Base-by-base conservation (phyloP, 2,888 invertebrate species). In the Synergus japonicus region DNA sequence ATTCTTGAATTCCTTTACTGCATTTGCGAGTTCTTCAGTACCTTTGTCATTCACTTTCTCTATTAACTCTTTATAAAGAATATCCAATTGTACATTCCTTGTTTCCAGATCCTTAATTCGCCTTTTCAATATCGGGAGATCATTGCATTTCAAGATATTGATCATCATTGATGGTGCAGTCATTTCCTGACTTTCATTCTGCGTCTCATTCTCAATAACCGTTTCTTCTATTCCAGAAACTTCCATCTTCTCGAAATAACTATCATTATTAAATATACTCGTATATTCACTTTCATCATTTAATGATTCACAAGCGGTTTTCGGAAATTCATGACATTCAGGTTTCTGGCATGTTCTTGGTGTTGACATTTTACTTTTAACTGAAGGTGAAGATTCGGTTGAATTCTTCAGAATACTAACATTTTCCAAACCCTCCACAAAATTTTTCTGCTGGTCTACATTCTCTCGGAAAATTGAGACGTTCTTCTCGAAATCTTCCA, bases 181-280 rank as follows among this genome's bases (percentile, higher is more conserved):
- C 12, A 73, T 37, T 1, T 73, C 73, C 2, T 73, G 73, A 10
- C 22, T 73, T 54, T 73, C 73, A 54, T 73, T 73, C n/a, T 69
- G 69, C 9, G 49, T 49, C 37, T 54, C 54, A 15, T 41, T 73
- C n/a, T 54, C 73, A 2, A 7, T n/a, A 12, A 73, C 29, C 9
- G 54, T 37, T 29, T 43, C 69, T 2, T 43, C 58, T n/a, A 67
- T 73, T 29, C 81, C 81, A 7, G 86, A 86, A 0, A 79, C 65
- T 43, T 87, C 84, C 86, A 89, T 84, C 60, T 86, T 85, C 18
- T 89, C 88, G 77, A 90, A 89, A 43, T 89, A 89, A 76, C 86
- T 87, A 3, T 80, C 79, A 77, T 89, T 89, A 0, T 86, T 86
- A 78, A 90, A 89, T 69, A 89, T 88, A 78, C 89, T 89, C 64